Base-by-base conservation (phyloP, 2,888 invertebrate species). In the Choristoneura rosaceana region DNA sequence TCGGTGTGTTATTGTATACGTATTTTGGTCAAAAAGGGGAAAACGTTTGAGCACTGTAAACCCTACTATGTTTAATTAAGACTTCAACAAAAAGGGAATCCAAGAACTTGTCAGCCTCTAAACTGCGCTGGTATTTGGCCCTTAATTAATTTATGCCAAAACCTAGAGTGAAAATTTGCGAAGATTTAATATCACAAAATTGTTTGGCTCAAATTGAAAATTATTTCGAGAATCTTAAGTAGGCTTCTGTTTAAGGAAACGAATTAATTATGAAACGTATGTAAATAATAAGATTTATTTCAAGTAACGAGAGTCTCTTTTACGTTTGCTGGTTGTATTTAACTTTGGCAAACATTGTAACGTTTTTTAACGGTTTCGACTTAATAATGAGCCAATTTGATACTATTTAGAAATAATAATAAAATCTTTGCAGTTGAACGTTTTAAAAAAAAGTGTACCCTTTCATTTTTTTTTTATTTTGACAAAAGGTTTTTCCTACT, bases 211-310 rank as follows among this genome's bases (percentile, higher is more conserved):
- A 38, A 71, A 55, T 55, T 55, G 55, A 15, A 62, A 62, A 71
- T 67, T 55, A 67, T 71, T 71, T 61, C 66, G 7, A 43, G 65
- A 71, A 71, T 71, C 45, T 62, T 61, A 71, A 71, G 61, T 55
- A 62, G 34, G 41, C 61, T n/a, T 34, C 34, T 43, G 55, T 61
- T 65, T 43, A 25, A 60, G 70, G 65, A 65, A 70, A 70, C 60
- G 60, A 70, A 65, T 66, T 63, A 60, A 70, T 70, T 70, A 61
- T 60, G 47, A 52, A 52, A 52, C 41, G 65, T 60, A 43, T 66
- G 70, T 70, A 66, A 70, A 70, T 60, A 70, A 41, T 15, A 33
- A 33, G 41, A 70, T 65, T 60, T 43, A 60, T 70, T 33, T 59
- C 47, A 41, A 61, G 41, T 65, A 60, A 7, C 43, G 41, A 10